Evolutionary conservation across 2,888 invertebrate genomes (phyloP).

Genomic region (Anagyrus pseudococci): DNA sequence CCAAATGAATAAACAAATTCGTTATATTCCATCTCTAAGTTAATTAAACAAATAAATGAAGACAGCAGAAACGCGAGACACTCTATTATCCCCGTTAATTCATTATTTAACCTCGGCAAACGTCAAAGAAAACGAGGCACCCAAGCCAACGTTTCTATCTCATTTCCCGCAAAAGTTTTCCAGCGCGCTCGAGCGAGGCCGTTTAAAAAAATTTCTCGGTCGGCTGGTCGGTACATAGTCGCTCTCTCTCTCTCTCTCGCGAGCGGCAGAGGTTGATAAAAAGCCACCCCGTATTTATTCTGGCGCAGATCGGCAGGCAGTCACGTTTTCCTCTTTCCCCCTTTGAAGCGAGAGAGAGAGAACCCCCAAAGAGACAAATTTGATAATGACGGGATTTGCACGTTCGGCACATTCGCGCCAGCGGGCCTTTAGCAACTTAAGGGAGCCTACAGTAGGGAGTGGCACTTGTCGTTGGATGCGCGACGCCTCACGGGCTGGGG

Average conservation of each 20-base stretch:
- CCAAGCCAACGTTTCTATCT: too few relatives aligned
- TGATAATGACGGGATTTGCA: constrained; percentile 59
- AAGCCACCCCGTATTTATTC: constrained; percentile 25
- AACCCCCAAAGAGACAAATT: constrained; percentile 43
- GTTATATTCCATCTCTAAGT: too few relatives aligned
- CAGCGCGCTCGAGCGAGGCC: too few relatives aligned
- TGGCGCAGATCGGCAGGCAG: constrained; percentile 25
- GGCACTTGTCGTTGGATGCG: constrained; percentile 59
- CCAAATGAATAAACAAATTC: too few relatives aligned
- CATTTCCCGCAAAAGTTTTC: too few relatives aligned
- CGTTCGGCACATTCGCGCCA: constrained; percentile 43
- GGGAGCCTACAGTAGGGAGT: constrained; percentile 4
- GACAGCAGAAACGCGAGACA: too few relatives aligned
- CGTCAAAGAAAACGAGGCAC: too few relatives aligned
- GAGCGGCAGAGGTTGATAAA: too few relatives aligned
- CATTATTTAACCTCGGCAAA: too few relatives aligned
- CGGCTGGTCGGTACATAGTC: not conserved
- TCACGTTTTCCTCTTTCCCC: constrained; percentile 30
- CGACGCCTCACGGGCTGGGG: constrained; percentile 55
- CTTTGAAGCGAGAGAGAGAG: constrained; percentile 15
- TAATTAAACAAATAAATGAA: too few relatives aligned
- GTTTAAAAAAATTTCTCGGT: not conserved
- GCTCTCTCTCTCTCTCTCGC: too few relatives aligned
- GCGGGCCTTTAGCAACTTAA: not conserved
- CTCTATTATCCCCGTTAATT: too few relatives aligned